phyloP scores from a whole-genome alignment of 2,113 vertebrate genomes.

The Hiodon alosoides region DNA sequence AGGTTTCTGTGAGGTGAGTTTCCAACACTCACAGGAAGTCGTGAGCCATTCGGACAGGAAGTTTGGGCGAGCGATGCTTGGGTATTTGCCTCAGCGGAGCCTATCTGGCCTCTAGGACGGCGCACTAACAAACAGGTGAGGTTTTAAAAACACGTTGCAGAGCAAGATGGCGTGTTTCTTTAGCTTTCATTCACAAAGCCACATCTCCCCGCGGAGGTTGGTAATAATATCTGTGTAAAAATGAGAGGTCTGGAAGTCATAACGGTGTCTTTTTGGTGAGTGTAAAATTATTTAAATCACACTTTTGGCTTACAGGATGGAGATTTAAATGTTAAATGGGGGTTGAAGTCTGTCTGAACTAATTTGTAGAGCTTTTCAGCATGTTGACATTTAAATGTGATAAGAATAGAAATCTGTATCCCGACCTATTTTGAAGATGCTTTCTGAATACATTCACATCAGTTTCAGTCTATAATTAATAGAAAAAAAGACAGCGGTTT shows the following conservation, averaged over 20 bases:
- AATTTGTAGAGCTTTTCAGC: slow-evolving; percentile 80
- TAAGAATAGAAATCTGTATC: slow-evolving; percentile 81
- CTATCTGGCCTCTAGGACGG: too few species aligned
- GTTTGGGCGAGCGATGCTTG: too few species aligned
- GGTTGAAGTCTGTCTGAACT: slow-evolving; percentile 81
- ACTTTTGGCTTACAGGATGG: slow-evolving; percentile 70
- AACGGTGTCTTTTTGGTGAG: slow-evolving; percentile 56
- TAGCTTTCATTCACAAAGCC: slow-evolving; percentile 35
- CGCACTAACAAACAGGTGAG: too few species aligned
- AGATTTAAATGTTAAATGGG: slow-evolving; percentile 79
- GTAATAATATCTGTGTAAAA: slow-evolving; percentile 67
- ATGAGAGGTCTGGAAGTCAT: slow-evolving; percentile 71
- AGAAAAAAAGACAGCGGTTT: slow-evolving; percentile 75
- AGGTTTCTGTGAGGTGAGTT: too few species aligned
- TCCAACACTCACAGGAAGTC: too few species aligned
- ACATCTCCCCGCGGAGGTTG: slow-evolving; percentile 62
- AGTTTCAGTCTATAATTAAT: slow-evolving; percentile 80
- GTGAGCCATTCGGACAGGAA: too few species aligned
- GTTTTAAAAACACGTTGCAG: slow-evolving; percentile 36
- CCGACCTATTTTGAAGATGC: slow-evolving; percentile 80
- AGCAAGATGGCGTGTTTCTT: slow-evolving; percentile 68
- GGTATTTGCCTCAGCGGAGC: too few species aligned
- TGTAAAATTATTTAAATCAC: slow-evolving; percentile 72
- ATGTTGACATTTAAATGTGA: slow-evolving; percentile 87
- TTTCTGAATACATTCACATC: slow-evolving; percentile 78